A percentile compares a stretch with the other conserved stretches of the same genome.
Conservation (phyloP, 2,888 invertebrate species). For the Steromphala cineraria region DNA sequence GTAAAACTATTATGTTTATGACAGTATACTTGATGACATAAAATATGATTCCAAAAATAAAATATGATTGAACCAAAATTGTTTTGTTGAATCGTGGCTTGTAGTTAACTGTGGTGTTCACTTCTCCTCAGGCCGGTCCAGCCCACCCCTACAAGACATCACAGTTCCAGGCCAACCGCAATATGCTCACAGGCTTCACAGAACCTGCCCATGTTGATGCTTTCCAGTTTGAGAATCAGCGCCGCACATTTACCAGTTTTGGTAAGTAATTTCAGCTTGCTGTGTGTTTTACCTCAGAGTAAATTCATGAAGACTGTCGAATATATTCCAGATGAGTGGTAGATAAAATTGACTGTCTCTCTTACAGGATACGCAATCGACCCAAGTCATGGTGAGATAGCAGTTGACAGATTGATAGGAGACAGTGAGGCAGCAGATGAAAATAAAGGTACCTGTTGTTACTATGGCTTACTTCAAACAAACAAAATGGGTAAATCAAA, state of each 20-base stretch:
- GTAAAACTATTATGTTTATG: no score
- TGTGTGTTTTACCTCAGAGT: background rate
- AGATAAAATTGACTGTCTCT: no score
- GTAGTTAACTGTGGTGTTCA: background rate
- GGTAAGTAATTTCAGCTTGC: slow-evolving; percentile 78
- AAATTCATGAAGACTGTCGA: no score
- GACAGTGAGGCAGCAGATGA: slow-evolving; percentile 84
- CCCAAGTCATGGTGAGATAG: slow-evolving; percentile 84
- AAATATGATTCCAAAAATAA: no score
- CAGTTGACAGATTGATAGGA: slow-evolving; percentile 77
- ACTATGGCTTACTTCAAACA: no score
- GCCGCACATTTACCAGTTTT: slow-evolving; percentile 93
- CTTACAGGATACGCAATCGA: slow-evolving; percentile 88
- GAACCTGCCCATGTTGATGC: slow-evolving; percentile 96
- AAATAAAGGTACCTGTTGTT: slow-evolving; percentile 80
- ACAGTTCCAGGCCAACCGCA: slow-evolving; percentile 90
- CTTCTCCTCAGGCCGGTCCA: slow-evolving; percentile 83
- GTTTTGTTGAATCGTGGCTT: no score
- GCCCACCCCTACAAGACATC: slow-evolving; percentile 94
- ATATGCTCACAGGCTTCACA: slow-evolving; percentile 94
- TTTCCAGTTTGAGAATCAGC: slow-evolving; percentile 97
- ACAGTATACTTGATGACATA: no score
- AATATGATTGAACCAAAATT: no score
- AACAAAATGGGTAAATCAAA: no score
- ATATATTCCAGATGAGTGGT: no score